Evolutionary conservation across 2,797 vertebrate species (phyloP).

Genomic region (Mormyrus proboscirostris): DNA sequence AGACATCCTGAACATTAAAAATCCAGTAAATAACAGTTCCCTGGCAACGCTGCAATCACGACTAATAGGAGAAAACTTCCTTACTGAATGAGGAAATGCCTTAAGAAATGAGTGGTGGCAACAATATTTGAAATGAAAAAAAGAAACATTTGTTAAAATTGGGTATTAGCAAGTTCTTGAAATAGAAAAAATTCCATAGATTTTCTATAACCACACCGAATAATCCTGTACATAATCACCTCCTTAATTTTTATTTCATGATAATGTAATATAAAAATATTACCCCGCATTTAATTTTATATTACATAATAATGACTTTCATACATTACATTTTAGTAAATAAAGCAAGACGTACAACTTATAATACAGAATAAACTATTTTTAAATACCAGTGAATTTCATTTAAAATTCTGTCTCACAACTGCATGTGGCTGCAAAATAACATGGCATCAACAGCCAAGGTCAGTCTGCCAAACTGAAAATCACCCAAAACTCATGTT

Average conservation of each 20-base stretch:
- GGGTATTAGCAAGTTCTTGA: background rate
- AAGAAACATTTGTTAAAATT: conserved; percentile 37
- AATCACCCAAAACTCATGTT: conserved; percentile 48
- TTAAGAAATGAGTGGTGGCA: background rate
- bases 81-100: conserved; percentile 32
- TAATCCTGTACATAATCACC: background rate
- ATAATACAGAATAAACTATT: background rate
- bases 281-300: too few relatives aligned
- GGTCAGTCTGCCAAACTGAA: conserved; percentile 46
- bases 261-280: too few relatives aligned
- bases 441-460: conserved; percentile 37
- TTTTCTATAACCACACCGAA: background rate
- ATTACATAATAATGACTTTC: background rate
- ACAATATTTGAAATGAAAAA: background rate
- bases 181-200: background rate
- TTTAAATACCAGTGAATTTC: conserved; percentile 17
- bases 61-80: conserved; percentile 41
- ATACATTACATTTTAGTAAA: background rate
- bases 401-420: background rate
- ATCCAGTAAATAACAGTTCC: conserved; percentile 45
- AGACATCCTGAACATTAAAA: conserved; percentile 61
- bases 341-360: background rate
- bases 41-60: conserved; percentile 46
- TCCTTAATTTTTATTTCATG: background rate
- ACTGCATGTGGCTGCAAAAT: conserved; percentile 34